Conservation (phyloP, 2,797 vertebrate genomes). For the Pseudochirops cupreus region DNA sequence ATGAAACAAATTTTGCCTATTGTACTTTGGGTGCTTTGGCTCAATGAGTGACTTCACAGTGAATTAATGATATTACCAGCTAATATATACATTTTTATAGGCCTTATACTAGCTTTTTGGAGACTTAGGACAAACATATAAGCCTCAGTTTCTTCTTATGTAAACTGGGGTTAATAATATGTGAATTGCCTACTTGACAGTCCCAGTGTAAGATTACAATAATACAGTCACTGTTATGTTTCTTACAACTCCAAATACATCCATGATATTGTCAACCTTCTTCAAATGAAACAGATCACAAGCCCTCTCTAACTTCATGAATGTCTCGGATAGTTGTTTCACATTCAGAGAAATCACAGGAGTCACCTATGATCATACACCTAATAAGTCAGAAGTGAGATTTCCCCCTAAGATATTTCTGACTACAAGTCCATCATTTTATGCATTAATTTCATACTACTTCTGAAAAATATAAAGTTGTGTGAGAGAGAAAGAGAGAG, state of each 20-base stretch:
- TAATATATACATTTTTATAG: not conserved
- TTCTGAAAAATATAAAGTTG: not conserved
- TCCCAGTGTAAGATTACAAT: not conserved
- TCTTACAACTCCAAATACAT: not conserved
- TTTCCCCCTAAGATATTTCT: not conserved
- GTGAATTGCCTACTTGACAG: not conserved
- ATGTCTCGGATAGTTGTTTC: not conserved
- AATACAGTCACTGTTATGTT: not conserved
- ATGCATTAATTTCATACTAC: not conserved
- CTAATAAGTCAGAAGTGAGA: not conserved
- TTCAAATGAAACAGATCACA: not conserved
- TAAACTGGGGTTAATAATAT: not conserved
- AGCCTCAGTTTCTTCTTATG: not conserved
- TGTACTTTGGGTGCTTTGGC: not conserved
- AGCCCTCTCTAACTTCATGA: not conserved
- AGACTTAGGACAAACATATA: not conserved
- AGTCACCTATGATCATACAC: not conserved
- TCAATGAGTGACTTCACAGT: not conserved
- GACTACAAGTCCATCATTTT: not conserved
- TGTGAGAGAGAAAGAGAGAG: too few relatives aligned
- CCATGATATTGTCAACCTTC: not conserved
- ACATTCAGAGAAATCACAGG: not conserved
- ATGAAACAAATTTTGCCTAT: not conserved
- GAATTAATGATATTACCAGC: not conserved
- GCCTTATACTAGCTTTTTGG: not conserved